Conservation (phyloP, 2,888 invertebrate genomes). For the Spisula solida region DNA sequence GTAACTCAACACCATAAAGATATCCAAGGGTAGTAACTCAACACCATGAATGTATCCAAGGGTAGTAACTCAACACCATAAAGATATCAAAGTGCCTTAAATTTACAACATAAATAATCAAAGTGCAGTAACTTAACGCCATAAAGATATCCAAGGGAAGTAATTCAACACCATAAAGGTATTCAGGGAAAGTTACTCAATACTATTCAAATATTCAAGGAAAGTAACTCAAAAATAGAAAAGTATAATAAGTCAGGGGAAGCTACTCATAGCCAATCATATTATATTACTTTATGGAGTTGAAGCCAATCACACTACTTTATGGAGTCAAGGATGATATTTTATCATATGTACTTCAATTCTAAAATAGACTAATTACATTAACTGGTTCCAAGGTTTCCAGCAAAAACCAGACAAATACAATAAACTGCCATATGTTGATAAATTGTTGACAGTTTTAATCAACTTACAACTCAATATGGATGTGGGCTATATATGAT, state of each 20-base stretch:
- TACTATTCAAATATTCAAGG: background rate
- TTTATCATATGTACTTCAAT: too few species aligned
- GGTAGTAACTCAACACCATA: background rate
- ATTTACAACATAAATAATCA: background rate
- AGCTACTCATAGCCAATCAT: background rate
- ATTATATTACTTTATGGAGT: too few species aligned
- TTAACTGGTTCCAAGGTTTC: background rate
- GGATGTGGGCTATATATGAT: background rate
- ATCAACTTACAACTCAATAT: background rate
- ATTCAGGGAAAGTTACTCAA: background rate
- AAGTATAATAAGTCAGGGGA: background rate
- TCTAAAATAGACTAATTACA: slow-evolving; percentile 7
- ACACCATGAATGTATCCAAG: background rate
- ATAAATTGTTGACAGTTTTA: background rate
- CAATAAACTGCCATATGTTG: background rate
- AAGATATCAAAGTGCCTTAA: background rate
- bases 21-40: background rate
- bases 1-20: background rate
- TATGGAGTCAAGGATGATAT: too few species aligned
- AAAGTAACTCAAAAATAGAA: too few species aligned
- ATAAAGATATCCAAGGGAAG: background rate
- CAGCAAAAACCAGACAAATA: background rate
- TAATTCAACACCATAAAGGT: background rate
- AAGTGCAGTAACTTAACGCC: too few species aligned
- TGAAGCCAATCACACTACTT: background rate